Evolutionary conservation across 1,140 invertebrate species (phyloP), one percentile per base, ranked within the genome.

Genomic region (Varroa destructor): DNA sequence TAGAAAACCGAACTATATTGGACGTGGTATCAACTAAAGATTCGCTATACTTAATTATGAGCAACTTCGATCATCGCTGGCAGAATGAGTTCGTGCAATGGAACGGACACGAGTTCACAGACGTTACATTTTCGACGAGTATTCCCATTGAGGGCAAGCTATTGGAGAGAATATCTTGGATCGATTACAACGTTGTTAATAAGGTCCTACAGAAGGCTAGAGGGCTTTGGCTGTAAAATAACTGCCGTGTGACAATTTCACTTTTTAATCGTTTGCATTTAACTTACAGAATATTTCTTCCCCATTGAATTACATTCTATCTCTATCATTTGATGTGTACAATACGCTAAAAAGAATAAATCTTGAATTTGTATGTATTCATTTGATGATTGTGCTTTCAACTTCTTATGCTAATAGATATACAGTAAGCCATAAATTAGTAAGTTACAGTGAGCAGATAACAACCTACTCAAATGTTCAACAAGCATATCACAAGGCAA

Each of bases 71-170:
- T 67, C 61, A 67, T 40, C 61, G 61, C 12, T 67, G 61, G 61
- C 61, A 67, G 61, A 67, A 67, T 46, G 61, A 67, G 37, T 67
- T 67, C 61, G 61, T 67, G 37, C 61, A 67, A 40, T 67, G 61
- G 61, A 67, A 67, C 37, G 61, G 61, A 40, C 61, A 67, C 61
- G 61, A 67, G 61, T 67, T 67, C 61, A 67, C 61, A 1, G 61
- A 67, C 40, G 61, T 67, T 3, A 67, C 61, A 12, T 67, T 67
- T 37, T 67, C 61, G 37, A 67, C 61, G 37, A 67, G 61, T 46
- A 67, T 67, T 40, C 61, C 61, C 3, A 67, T 67, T 46, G 61
- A 67, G 61, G 61, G 61, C 12, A 67, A 67, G 46, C 61, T 67
- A 12, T 46, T 67, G 61, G 61, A 67, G 36, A 14, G 61, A 8